Base-by-base conservation (phyloP, 2,113 vertebrate genomes). In the Cyprinus carpio region DNA sequence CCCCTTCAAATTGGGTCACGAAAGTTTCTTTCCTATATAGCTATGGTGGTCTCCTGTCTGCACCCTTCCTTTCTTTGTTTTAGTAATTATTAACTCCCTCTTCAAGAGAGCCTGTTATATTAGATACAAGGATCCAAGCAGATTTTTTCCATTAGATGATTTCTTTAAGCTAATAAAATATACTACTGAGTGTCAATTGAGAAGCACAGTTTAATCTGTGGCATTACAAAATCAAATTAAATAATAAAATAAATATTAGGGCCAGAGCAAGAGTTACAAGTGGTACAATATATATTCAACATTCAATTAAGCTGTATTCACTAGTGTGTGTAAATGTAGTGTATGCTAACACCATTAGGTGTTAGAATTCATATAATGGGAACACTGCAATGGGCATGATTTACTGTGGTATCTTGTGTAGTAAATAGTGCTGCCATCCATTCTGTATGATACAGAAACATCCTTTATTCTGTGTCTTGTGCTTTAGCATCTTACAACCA, bases 41-140 rank as follows among this genome's bases (percentile, higher is more conserved):
- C 78, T 65, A 16, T 25, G 16, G 37, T 18, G 78, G 78, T 65
- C 78, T 43, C 58, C 23, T n/a, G 31, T 37, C 56, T 76, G 74
- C 62, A 31, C 67, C 43, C 78, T 87, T 81, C 23, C n/a, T 46
- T 82, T 75, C 82, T n/a, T 80, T 87, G 60, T 46, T 27, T 75
- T 58, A 54, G 20, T 82, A 1, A 23, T 71, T 34, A 9, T 34
- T 71, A 54, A 49, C n/a, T 67, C 40, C 4, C 23, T 51, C 13
- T 75, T 27, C 37, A 75, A 40, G 11, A n/a, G 34, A 75, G 72
- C 23, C 10, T 74, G 0, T 62, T 25, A 64, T 46, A 20, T 43
- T 62, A 62, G 37, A 64, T 27, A 46, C 37, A 25, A 16, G n/a
- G n/a, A 46, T 65, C 37, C 46, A 27, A 64, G 78, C 23, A n/a